Evolutionary conservation across 2,113 vertebrate species (phyloP).

Genomic region (Coreoperca whiteheadi): DNA sequence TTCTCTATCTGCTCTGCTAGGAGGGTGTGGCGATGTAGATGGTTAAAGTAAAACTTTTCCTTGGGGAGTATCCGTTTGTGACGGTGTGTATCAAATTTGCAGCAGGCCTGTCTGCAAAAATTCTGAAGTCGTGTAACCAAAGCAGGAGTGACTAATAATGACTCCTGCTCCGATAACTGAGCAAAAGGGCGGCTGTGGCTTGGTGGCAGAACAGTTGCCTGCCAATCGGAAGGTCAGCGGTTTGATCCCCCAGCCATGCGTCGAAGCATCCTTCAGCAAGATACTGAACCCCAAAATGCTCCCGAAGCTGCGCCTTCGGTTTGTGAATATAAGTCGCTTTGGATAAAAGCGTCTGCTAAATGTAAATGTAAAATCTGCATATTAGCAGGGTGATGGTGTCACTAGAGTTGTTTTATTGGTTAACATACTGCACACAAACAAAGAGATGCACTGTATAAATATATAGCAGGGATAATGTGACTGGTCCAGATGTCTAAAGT

Average conservation of each 20-base stretch:
- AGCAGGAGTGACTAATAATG: background rate
- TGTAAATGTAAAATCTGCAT: background rate
- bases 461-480: background rate
- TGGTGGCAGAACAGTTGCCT: no score
- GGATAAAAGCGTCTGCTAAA: no score
- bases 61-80: background rate
- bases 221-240: no score
- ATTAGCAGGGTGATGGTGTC: background rate
- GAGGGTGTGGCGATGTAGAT: background rate
- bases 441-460: background rate
- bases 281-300: no score
- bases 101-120: background rate
- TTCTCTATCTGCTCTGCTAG: background rate
- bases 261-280: no score
- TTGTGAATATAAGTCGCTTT: no score
- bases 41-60: background rate
- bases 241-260: no score
- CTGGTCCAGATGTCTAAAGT: background rate
- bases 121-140: background rate
- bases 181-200: no score
- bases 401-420: background rate
- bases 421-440: background rate
- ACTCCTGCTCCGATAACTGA: background rate
- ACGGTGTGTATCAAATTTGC: background rate
- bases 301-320: no score